These are phyloP conservation scores for Drosophila kanekoi DNA, from an alignment of 2,888 invertebrate species.

Conservation along the genomic window DNA sequence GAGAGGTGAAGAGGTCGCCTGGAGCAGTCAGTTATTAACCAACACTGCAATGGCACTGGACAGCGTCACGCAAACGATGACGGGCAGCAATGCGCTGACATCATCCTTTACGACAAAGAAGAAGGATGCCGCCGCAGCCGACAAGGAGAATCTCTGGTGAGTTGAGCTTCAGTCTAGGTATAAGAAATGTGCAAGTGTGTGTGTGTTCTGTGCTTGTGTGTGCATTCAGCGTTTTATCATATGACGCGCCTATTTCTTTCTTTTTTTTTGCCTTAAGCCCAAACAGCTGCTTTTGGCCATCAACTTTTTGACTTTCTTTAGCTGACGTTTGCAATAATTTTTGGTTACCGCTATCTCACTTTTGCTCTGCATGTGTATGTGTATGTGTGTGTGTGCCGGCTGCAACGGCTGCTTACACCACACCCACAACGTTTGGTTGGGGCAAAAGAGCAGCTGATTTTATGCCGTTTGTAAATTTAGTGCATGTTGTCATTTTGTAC, in stretches of 20 bases:
- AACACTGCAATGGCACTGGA: constrained; percentile 80
- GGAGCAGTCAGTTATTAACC: constrained; percentile 34
- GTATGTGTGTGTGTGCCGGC: constrained; percentile 29
- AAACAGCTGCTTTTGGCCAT: constrained; percentile 43
- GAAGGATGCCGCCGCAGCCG: constrained; percentile 81
- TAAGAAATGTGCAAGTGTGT: neutral
- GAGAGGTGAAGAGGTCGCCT: constrained; percentile 29
- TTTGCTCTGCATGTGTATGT: neutral
- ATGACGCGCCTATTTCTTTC: neutral
- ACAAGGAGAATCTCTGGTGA: constrained; percentile 84
- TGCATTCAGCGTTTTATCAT: neutral
- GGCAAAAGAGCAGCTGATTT: constrained; percentile 59
- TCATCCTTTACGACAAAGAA: constrained; percentile 83
- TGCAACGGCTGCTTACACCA: constrained; percentile 26
- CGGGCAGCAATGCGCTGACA: constrained; percentile 83
- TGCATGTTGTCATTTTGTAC: constrained; percentile 56
- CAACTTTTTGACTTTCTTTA: constrained; percentile 54
- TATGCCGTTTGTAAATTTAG: constrained; percentile 29
- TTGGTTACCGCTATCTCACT: constrained; percentile 19
- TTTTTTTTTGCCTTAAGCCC: neutral
- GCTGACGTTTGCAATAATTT: constrained; percentile 69
- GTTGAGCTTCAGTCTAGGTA: constrained; percentile 28
- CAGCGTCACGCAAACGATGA: constrained; percentile 81
- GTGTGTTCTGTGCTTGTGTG: neutral
- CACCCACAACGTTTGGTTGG: constrained; percentile 7